These are phyloP conservation scores for Urocolius indicus DNA, from an alignment of 2,113 vertebrate species.

Conservation along the genomic window DNA sequence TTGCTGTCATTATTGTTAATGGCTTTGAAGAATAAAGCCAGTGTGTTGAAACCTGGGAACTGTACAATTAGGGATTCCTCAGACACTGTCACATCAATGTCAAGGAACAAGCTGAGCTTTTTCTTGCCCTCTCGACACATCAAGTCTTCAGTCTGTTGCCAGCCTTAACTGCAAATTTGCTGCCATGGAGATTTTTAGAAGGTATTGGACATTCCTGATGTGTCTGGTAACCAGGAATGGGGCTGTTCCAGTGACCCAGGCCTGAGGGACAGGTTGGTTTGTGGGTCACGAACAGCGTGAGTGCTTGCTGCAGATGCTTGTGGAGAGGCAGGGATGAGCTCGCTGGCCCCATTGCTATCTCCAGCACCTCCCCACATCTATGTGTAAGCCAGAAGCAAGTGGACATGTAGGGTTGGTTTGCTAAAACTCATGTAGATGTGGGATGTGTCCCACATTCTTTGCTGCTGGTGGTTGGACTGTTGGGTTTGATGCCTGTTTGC, in stretches of 20 bases:
- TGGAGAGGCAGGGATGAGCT: not conserved
- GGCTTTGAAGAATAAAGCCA: not conserved
- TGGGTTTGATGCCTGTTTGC: not conserved
- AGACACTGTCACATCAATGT: not conserved
- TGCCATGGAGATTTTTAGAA: not conserved
- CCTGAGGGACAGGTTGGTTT: not conserved
- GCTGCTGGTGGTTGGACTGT: not conserved
- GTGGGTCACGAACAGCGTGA: not conserved
- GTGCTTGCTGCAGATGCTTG: not conserved
- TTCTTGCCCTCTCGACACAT: not conserved
- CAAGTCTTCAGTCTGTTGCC: not conserved
- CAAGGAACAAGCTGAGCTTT: slow-evolving; percentile 6
- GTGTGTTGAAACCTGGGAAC: not conserved
- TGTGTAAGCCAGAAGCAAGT: not conserved
- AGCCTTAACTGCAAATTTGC: not conserved
- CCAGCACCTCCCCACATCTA: not conserved
- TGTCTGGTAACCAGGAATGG: not conserved
- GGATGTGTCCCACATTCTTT: not conserved
- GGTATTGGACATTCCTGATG: not conserved
- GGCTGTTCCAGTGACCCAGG: not conserved
- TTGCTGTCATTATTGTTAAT: not conserved
- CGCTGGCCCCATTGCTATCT: not conserved
- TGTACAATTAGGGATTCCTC: not conserved
- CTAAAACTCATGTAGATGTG: not conserved
- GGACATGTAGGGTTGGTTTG: not conserved